Percentiles rank a stretch among this genome's conserved stretches.
Conservation (phyloP, 2,888 invertebrate species). For the Lepidocyrtoides sp. region DNA sequence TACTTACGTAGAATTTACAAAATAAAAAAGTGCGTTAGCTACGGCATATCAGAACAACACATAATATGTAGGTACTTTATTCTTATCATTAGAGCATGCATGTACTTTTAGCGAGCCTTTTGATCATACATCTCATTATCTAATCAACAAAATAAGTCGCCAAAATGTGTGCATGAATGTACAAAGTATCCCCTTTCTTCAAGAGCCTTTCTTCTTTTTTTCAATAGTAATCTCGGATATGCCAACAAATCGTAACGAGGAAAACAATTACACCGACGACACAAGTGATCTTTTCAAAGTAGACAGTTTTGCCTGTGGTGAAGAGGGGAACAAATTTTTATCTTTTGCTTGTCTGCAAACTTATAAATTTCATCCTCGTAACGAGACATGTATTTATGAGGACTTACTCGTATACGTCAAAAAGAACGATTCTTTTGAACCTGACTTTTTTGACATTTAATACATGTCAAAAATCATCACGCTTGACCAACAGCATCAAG, state of each 20-base stretch:
- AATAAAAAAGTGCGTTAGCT: slow-evolving; percentile 1
- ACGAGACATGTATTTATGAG: no score
- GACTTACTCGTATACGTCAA: not conserved
- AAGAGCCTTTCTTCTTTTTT: no score
- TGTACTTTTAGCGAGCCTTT: no score
- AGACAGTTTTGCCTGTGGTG: not conserved
- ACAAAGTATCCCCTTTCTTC: not conserved
- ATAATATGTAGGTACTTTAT: no score
- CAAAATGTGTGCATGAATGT: not conserved
- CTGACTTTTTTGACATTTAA: slow-evolving; percentile 61
- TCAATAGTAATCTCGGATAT: slow-evolving; percentile 25
- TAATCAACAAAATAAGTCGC: no score
- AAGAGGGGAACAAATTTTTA: not conserved
- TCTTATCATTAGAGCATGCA: no score
- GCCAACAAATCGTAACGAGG: not conserved
- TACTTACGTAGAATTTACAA: not conserved
- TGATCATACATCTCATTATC: not conserved
- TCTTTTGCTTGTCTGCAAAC: no score
- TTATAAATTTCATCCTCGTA: no score
- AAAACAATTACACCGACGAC: not conserved
- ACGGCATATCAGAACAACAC: not conserved
- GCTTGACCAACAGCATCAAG: slow-evolving; percentile 49
- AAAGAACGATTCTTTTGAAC: not conserved
- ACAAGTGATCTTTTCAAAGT: not conserved
- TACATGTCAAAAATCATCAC: slow-evolving; percentile 63